phyloP scores from a whole-genome alignment of 1,140 invertebrate genomes.

The Octopus bimaculoides region DNA sequence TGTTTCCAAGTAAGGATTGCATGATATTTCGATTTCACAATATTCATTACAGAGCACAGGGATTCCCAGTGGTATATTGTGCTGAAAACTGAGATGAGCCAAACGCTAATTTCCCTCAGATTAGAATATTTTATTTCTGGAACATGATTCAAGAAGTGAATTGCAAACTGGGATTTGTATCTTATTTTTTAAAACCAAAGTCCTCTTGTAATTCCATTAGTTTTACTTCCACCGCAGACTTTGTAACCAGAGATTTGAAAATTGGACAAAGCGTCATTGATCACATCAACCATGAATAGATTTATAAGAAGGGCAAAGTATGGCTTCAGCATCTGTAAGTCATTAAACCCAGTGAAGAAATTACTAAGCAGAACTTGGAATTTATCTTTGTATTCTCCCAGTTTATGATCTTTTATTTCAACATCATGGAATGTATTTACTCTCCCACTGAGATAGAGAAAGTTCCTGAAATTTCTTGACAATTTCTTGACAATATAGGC shows the following conservation, averaged over 20 bases:
- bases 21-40: not conserved
- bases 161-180: not conserved
- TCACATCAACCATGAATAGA: not conserved
- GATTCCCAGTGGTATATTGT: not conserved
- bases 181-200: not conserved
- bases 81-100: not conserved
- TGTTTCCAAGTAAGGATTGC: not conserved
- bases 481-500: too few relatives aligned
- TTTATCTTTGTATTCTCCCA: not conserved
- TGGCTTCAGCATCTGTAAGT: not conserved
- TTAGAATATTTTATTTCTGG: not conserved
- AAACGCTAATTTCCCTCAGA: not conserved
- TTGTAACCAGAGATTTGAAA: not conserved
- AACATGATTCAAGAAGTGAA: not conserved
- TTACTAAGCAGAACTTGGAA: not conserved
- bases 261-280: not conserved
- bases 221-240: not conserved
- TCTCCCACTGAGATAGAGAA: not conserved
- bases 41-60: not conserved
- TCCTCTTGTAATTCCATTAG: not conserved
- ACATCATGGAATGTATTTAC: not conserved
- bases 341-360: not conserved
- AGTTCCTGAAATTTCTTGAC: too few relatives aligned
- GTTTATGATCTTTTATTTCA: not conserved
- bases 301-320: not conserved